phyloP scores from a whole-genome alignment of 2,113 vertebrate genomes.

The Phalacrocorax pelagicus region DNA sequence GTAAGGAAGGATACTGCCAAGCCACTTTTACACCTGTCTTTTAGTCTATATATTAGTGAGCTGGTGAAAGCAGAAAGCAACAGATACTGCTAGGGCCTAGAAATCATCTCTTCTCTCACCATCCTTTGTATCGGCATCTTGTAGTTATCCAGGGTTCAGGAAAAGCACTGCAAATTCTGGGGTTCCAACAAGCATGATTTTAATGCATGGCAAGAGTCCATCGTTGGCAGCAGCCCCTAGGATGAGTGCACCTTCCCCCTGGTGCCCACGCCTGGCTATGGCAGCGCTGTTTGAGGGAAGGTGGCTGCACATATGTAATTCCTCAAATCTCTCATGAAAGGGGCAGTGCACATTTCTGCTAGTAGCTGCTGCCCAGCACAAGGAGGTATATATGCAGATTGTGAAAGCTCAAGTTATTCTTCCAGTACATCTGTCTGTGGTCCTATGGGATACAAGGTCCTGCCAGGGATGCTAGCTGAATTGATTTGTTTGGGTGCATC shows the following conservation, averaged over 20 bases:
- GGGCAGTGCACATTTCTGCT: not conserved
- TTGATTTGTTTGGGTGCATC: not conserved
- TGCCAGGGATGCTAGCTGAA: not conserved
- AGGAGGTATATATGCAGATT: not conserved
- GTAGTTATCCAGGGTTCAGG: not conserved
- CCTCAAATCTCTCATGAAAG: not conserved
- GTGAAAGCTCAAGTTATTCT: not conserved
- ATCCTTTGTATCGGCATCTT: not conserved
- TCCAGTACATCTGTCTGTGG: not conserved
- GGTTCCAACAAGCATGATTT: not conserved
- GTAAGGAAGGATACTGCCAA: not conserved
- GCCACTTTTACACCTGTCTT: not conserved
- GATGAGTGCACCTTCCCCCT: not conserved
- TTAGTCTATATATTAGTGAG: not conserved
- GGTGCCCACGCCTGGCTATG: not conserved
- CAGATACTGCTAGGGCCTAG: not conserved
- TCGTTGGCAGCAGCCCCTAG: not conserved
- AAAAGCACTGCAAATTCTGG: not conserved
- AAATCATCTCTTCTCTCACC: not conserved
- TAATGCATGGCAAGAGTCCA: not conserved
- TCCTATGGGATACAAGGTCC: not conserved
- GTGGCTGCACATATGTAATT: rapidly evolving
- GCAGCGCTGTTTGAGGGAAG: not conserved
- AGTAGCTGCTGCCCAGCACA: not conserved
- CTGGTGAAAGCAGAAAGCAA: not conserved